Percentiles rank a stretch among this genome's conserved stretches.
These are phyloP conservation scores for Zaprionus africanus DNA, from an alignment of 1,140 invertebrate species.

Conservation along the genomic window DNA sequence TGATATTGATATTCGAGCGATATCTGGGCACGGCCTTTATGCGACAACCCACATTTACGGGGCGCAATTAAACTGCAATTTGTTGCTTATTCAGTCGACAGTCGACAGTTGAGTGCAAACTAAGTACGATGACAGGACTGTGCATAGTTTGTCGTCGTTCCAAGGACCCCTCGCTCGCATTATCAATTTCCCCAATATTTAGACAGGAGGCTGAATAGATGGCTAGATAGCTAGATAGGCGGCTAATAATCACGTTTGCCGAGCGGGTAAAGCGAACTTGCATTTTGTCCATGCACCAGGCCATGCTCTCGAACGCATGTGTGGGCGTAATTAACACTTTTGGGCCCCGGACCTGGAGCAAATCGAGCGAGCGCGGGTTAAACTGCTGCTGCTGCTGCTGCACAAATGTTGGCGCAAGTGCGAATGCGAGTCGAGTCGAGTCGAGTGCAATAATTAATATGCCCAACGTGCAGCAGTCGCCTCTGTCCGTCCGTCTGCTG, in stretches of 20 bases:
- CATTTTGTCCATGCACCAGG: slow-evolving; percentile 49
- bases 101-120: neutral
- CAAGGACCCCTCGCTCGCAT: slow-evolving; percentile 40
- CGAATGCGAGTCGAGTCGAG: slow-evolving; percentile 32
- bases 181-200: slow-evolving; percentile 78
- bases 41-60: slow-evolving; percentile 6
- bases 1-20: slow-evolving; percentile 26
- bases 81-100: slow-evolving; percentile 41
- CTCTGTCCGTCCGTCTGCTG: slow-evolving; percentile 1
- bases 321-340: slow-evolving; percentile 73
- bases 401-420: slow-evolving; percentile 30
- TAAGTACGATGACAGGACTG: neutral
- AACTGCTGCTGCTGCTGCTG: slow-evolving; percentile 25
- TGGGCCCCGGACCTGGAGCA: slow-evolving; percentile 30
- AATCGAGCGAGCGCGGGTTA: slow-evolving; percentile 61
- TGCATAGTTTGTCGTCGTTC: slow-evolving; percentile 22
- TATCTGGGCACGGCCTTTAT: neutral
- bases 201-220: slow-evolving; percentile 61
- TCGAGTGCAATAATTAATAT: slow-evolving; percentile 76
- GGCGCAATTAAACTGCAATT: slow-evolving; percentile 47
- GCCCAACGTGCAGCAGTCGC: slow-evolving; percentile 63
- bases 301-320: neutral
- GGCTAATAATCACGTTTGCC: slow-evolving; percentile 74
- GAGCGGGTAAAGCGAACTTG: slow-evolving; percentile 66
- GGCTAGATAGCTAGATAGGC: neutral